phyloP scores from a whole-genome alignment of 2,888 invertebrate genomes.

The Apeira syringaria region DNA sequence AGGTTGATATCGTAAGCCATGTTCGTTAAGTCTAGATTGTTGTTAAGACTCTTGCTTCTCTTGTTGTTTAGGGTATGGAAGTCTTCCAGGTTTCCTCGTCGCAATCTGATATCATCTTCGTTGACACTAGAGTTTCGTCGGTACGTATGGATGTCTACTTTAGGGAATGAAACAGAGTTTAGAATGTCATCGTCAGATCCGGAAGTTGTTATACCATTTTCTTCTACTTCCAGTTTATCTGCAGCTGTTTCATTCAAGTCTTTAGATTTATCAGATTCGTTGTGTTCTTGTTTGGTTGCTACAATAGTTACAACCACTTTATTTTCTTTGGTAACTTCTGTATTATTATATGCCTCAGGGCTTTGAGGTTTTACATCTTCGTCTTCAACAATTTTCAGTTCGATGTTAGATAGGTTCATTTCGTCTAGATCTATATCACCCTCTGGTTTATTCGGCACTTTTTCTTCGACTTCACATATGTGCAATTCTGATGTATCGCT shows the following conservation, averaged over 20 bases:
- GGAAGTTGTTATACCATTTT: constrained; percentile 16
- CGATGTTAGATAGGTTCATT: constrained; percentile 59
- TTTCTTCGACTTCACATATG: constrained; percentile 49
- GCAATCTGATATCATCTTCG: constrained; percentile 68
- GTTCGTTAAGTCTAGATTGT: constrained; percentile 55
- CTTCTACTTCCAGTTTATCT: constrained; percentile 30
- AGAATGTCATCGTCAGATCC: constrained; percentile 60
- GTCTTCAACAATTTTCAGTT: constrained; percentile 78
- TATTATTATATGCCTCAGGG: constrained; percentile 14
- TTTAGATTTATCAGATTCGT: constrained; percentile 12
- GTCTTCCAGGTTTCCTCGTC: constrained; percentile 73
- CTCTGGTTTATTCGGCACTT: constrained; percentile 38
- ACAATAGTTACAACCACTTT: constrained; percentile 13
- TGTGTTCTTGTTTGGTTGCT: constrained; percentile 14
- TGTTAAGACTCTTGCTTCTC: constrained; percentile 72
- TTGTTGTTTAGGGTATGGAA: constrained; percentile 64
- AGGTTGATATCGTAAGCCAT: constrained; percentile 69
- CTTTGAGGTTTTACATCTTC: constrained; percentile 48
- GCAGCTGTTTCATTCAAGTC: constrained; percentile 25
- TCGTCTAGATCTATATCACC: constrained; percentile 62
- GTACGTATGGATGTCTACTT: constrained; percentile 68
- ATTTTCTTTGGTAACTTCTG: constrained; percentile 20
- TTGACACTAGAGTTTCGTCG: constrained; percentile 76
- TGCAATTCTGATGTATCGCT: constrained; percentile 54
- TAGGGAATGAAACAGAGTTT: constrained; percentile 58